Percentiles rank a stretch among this genome's conserved stretches.
phyloP scores from a whole-genome alignment of 2,797 vertebrate genomes.

The Etheostoma nigrum region DNA sequence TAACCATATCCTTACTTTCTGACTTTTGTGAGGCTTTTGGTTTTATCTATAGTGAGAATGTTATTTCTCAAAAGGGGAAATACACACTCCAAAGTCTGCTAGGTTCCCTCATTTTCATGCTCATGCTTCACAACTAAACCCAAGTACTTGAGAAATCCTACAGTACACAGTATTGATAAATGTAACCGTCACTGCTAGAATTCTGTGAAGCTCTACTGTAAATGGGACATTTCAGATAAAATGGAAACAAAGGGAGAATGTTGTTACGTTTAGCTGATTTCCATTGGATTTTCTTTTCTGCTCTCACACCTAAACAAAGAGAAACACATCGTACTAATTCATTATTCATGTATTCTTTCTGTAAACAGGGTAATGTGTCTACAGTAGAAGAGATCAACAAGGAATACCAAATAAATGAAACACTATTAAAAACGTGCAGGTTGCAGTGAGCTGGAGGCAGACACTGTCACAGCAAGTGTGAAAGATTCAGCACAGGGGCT shows the following conservation, averaged over 20 bases:
- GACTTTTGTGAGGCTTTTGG: neutral
- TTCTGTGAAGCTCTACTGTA: neutral
- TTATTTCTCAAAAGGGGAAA: neutral
- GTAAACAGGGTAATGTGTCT: slow-evolving; percentile 45
- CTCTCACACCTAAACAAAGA: slow-evolving; percentile 46
- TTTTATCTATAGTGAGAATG: neutral
- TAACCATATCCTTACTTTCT: neutral
- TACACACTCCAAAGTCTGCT: neutral
- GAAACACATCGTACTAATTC: slow-evolving; percentile 31
- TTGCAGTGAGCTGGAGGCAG: slow-evolving; percentile 37
- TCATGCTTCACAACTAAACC: neutral
- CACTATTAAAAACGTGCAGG: slow-evolving; percentile 41
- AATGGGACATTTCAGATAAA: slow-evolving; percentile 3
- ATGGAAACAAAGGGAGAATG: neutral
- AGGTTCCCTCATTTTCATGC: neutral
- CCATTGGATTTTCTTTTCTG: slow-evolving; percentile 20
- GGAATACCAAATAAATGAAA: slow-evolving; percentile 11
- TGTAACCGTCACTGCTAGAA: neutral
- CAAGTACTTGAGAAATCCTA: neutral
- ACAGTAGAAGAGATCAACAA: slow-evolving; percentile 20
- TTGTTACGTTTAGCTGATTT: slow-evolving; percentile 10
- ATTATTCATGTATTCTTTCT: slow-evolving; percentile 48
- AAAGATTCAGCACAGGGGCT: slow-evolving; percentile 62
- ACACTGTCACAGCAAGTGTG: slow-evolving; percentile 56
- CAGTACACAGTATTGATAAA: neutral